Evolutionary conservation across 2,113 vertebrate genomes (phyloP), one percentile per base, ranked within the genome.

Genomic region (Chionomys nivalis): DNA sequence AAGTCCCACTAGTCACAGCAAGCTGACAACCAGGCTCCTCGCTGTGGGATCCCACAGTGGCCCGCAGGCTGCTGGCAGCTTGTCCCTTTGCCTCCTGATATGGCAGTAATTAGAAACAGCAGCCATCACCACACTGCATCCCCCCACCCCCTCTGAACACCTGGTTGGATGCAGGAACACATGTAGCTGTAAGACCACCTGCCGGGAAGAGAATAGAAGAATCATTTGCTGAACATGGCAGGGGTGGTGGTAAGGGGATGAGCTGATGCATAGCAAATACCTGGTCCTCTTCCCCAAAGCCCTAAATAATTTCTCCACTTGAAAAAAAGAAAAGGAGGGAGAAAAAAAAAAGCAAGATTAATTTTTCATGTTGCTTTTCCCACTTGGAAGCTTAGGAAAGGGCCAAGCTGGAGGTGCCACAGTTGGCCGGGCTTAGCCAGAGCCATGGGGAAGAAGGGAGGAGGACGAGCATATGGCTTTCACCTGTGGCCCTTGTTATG

Each of bases 131-230:
- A 92, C 82, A 75, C 66, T 75, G 83, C 6, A 0, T 94, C 97
- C 10, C 98, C 19, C 24, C 8, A 1, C 2, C n/a, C 55, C 81
- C 23, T 66, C 4, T 31, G 90, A 93, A 98, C 95, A 73, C 79
- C 33, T 79, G 1, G 85, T 61, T 93, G 97, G 97, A 96, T 95
- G 96, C 8, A 0, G 11, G 72, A 98, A 92, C 97, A 96, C 97
- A 44, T 97, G 98, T 96, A 98, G 92, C 94, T 98, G 92, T 26
- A 92, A 98, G 98, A 97, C 94, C 97, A 96, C 98, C 97, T 98
- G 98, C 97, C 90, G 91, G 95, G 65, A 2, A 96, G 92, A 95
- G 90, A 76, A 77, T 73, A 95, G 87, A 96, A 91, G 76, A 79
- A 66, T 95, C 96, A 94, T 97, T 98, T 98, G 97, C 96, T 97